Conservation (phyloP, 1,140 invertebrate species). For the Periplaneta americana region DNA sequence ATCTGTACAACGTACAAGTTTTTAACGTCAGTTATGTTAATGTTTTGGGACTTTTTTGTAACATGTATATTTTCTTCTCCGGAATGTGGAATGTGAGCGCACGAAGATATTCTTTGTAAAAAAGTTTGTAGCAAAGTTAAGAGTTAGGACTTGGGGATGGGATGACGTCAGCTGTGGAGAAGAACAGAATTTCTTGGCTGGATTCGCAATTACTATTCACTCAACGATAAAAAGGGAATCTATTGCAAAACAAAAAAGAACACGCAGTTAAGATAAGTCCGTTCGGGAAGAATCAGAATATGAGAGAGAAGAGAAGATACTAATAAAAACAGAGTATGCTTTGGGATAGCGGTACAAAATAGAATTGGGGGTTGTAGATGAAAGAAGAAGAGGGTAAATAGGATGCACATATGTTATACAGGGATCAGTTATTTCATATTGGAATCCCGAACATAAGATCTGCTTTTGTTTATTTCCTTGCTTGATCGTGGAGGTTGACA, state of each 20-base stretch:
- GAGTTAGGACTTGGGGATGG: neutral
- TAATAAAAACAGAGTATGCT: no score
- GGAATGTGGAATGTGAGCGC: neutral
- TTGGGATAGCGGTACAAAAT: neutral
- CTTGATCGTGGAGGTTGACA: no score
- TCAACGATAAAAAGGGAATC: neutral
- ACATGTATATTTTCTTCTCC: neutral
- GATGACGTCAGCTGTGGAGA: neutral
- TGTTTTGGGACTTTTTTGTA: neutral
- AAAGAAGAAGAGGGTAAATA: neutral
- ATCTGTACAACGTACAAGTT: neutral
- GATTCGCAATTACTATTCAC: neutral
- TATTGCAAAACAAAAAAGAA: neutral
- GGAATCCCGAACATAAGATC: neutral
- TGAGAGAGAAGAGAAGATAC: neutral
- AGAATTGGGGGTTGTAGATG: neutral
- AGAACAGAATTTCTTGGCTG: neutral
- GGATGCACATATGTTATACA: neutral
- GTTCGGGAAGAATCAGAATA: neutral
- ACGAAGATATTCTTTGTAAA: neutral
- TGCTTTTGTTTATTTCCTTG: neutral
- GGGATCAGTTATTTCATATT: neutral
- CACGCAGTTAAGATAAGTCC: neutral
- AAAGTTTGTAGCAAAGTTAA: neutral
- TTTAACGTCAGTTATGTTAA: neutral